A percentile compares a stretch with the other conserved stretches of the same genome.
phyloP scores from a whole-genome alignment of 2,113 vertebrate genomes.

The Campylorhamphus procurvoides region DNA sequence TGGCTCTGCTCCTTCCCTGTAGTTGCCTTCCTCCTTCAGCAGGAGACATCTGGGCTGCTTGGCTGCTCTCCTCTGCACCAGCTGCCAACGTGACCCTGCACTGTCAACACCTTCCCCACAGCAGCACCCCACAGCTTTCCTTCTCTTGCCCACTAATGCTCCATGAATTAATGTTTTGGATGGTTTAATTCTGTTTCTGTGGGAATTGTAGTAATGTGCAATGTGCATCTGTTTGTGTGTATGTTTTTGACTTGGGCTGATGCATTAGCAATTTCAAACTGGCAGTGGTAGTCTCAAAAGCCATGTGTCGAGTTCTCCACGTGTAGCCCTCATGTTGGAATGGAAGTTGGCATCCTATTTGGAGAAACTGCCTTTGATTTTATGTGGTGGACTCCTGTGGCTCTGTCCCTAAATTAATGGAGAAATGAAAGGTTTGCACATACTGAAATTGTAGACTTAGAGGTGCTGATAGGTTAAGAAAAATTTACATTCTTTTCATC shows the following conservation, averaged over 20 bases:
- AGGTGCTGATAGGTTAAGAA: background rate
- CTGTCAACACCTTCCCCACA: fast-evolving
- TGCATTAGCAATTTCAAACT: background rate
- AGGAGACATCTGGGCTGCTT: background rate
- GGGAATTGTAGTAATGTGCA: background rate
- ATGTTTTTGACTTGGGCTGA: background rate
- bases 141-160: background rate
- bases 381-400: background rate
- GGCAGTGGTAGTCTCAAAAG: background rate
- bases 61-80: background rate
- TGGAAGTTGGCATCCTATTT: background rate
- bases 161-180: background rate
- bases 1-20: background rate
- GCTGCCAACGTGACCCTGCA: background rate
- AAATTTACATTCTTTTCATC: background rate
- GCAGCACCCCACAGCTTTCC: background rate
- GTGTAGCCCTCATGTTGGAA: background rate
- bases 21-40: background rate
- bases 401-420: background rate
- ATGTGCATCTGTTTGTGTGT: fast-evolving
- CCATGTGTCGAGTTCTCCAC: background rate
- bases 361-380: background rate
- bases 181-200: background rate
- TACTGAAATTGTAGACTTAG: background rate
- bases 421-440: background rate